Evolutionary conservation across 1,140 invertebrate species (phyloP).

Genomic region (Drosophila tani): DNA sequence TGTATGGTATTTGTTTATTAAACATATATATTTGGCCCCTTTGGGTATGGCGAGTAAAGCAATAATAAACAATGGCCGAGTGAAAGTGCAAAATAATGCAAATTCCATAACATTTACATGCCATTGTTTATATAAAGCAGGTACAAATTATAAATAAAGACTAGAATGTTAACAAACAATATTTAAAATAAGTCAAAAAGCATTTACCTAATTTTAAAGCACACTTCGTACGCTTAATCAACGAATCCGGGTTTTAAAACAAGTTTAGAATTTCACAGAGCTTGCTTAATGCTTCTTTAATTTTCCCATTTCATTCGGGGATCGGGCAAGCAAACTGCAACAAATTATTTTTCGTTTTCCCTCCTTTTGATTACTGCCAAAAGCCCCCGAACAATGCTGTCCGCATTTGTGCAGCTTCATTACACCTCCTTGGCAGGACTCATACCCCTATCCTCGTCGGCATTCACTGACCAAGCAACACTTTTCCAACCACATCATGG

Average conservation of each 20-base stretch:
- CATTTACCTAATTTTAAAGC: neutral
- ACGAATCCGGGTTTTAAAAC: neutral
- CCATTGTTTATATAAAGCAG: neutral
- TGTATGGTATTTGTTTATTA: neutral
- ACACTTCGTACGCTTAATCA: neutral
- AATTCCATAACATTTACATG: neutral
- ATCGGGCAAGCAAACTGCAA: conserved; percentile 29
- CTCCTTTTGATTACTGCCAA: conserved; percentile 49
- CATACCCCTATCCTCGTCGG: neutral
- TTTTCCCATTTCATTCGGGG: conserved; percentile 22
- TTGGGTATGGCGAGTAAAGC: neutral
- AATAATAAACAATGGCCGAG: neutral
- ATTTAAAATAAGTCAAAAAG: neutral
- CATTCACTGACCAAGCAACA: conserved; percentile 49
- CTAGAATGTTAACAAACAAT: neutral
- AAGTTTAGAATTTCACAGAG: neutral
- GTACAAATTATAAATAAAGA: neutral
- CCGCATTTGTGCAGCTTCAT: conserved; percentile 78
- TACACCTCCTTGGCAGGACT: conserved; percentile 47
- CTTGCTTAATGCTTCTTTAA: conserved; percentile 13
- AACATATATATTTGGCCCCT: neutral
- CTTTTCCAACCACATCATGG: conserved; percentile 22
- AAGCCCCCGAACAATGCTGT: conserved; percentile 40
- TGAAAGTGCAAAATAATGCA: no score
- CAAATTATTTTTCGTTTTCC: conserved; percentile 35